Base-by-base conservation (phyloP, 2,113 vertebrate species). In the Thamnaconus septentrionalis region DNA sequence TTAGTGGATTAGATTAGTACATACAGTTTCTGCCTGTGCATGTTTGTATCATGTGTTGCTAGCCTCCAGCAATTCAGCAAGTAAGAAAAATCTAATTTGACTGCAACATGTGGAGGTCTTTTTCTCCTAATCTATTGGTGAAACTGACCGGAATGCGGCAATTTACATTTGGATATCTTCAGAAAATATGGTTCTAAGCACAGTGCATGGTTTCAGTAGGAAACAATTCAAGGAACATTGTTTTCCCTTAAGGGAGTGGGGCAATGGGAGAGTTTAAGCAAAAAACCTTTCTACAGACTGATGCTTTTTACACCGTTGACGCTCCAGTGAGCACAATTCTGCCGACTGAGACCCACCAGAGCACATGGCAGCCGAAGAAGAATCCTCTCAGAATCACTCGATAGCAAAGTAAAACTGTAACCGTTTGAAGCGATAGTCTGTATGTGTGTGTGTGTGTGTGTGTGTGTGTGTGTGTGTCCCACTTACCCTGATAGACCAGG, bases 401-500 rank as follows among this genome's bases (percentile, higher is more conserved):
- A 78, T 71, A 75, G 73, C 64, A 56, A 41, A 78, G 60, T 49
- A n/a, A 8, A 50, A 64, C 5, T 53, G 43, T 2, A 11, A 59
- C 0, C 65, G 58, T 68, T 54, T 6, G 49, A 82, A 59, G 51
- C 62, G 5, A 75, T 31, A 31, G 18, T 31, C 18, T 31, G 18
- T 2, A 2, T 31, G 18, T 31, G 41, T 4, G 46, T 53, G 50
- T 41, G 52, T 3, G 12, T 2, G 18, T 31, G 18, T 31, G 41
- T 4, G 46, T 53, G 50, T 41, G 52, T 3, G 12, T 56, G 6
- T 56, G 48, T 66, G 60, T 48, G 31, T 41, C 8, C 50, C 5
- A 53, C 76, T 80, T 91, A 99, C 97, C 97, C 93, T 99, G 97
- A 87, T 99, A 99, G 70, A 94, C 96, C 69, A 99, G 94, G 83